Base-by-base conservation (phyloP, 30 jellyfish, hydroid and myxozoan genomes). In the Sanderia malayensis region DNA sequence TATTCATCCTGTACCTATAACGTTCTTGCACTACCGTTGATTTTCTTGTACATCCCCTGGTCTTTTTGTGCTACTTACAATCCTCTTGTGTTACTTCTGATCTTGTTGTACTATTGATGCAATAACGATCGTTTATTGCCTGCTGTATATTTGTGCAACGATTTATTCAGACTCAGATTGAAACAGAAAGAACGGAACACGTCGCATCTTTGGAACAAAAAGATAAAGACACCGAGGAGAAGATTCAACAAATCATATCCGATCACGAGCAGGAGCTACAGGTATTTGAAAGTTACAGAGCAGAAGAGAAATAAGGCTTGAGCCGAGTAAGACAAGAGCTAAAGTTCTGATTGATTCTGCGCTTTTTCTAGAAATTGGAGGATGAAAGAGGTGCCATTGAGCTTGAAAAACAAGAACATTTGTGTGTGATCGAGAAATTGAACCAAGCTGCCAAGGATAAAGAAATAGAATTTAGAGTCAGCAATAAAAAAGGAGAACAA, bases 391-490 rank as follows among this genome's bases (percentile, higher is more conserved):
- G 49, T 6, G 86, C 32, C 4, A 31, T 74, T 1, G 86, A 74
- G 31, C 37, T 24, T 31, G 86, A 59, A 41, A 74, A 72, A 31
- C 82, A 76, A 37, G 94, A 61, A 31, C 76, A 67, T 31, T 9
- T 13, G 17, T 52, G 61, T 2, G 63, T 65, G 15, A 66, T 75
- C 44, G 91, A 77, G 61, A 77, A 89, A 34, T 59, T 89, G 62
- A 83, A 76, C 3, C 95, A 89, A 58, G 68, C 85, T 20, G 73
- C 80, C 8, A 89, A 89, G 59, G 97, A 89, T 47, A 83, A 73
- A 55, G 97, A 89, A 37, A 95, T 89, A 9, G 97, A 89, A 31
- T 79, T 45, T 44, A 73, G 95, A 23, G 74, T 89, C 44, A 68
- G 75, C 31, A 55, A 52, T 76, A 89, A 84, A 67, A 89, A 89